phyloP scores from a whole-genome alignment of 2,113 vertebrate genomes.

The Brachyhypopomus occidentalis region DNA sequence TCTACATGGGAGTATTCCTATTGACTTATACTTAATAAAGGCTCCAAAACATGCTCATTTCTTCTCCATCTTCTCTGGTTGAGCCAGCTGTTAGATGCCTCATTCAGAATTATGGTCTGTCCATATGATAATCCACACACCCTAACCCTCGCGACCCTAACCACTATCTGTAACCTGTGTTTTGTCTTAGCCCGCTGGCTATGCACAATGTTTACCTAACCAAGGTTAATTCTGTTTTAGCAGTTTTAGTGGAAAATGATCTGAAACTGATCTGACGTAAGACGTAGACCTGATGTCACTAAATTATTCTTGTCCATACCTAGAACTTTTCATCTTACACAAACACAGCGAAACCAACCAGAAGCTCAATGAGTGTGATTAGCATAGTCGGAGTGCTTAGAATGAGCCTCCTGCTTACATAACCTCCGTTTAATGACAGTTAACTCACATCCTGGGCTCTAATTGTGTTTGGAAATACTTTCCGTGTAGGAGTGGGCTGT shows the following conservation, averaged over 20 bases:
- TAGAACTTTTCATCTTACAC: no score
- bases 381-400: no score
- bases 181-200: neutral
- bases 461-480: no score
- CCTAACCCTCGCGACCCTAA: neutral
- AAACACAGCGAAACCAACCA: no score
- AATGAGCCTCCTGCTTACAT: no score
- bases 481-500: no score
- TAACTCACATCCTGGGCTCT: no score
- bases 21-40: neutral
- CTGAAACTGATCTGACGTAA: neutral
- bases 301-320: no score
- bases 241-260: neutral
- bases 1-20: neutral
- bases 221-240: neutral
- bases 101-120: conserved; percentile 58
- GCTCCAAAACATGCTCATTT: neutral
- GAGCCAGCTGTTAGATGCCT: conserved; percentile 64
- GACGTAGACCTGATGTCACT: no score
- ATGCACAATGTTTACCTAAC: neutral
- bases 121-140: neutral
- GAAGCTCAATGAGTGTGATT: no score
- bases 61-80: neutral
- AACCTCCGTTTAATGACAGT: no score
- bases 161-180: neutral